phyloP scores from a whole-genome alignment of 1,140 invertebrate genomes.

The Euschistus heros region DNA sequence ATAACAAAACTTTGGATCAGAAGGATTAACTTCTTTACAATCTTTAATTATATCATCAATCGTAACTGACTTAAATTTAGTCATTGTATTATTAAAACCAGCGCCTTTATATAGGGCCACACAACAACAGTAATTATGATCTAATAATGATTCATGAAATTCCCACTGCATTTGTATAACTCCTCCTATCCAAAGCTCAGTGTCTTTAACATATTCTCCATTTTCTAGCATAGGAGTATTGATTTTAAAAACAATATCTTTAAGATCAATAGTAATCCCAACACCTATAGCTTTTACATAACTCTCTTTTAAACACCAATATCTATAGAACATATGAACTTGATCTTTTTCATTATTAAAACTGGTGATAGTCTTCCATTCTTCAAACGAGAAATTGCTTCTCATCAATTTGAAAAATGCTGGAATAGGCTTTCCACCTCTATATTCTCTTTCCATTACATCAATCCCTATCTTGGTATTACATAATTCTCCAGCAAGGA shows the following conservation, averaged over 20 bases:
- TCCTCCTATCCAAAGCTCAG: constrained; percentile 53
- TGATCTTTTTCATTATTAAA: constrained; percentile 42
- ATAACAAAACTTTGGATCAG: constrained; percentile 29
- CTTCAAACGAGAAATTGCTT: constrained; percentile 61
- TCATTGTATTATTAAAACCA: background rate
- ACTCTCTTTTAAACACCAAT: constrained; percentile 93
- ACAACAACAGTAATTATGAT: constrained; percentile 66
- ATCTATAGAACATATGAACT: constrained; percentile 66
- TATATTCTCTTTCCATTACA: constrained; percentile 62
- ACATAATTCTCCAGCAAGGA: constrained; percentile 61
- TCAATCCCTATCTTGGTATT: constrained; percentile 51
- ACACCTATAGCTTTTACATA: constrained; percentile 84
- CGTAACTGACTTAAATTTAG: constrained; percentile 20
- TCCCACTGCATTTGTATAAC: constrained; percentile 52
- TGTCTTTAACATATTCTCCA: constrained; percentile 48
- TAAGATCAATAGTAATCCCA: constrained; percentile 69
- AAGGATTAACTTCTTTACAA: constrained; percentile 28
- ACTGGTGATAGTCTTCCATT: constrained; percentile 65
- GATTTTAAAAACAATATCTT: constrained; percentile 62
- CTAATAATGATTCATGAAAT: constrained; percentile 81
- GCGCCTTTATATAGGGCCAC: constrained; percentile 47
- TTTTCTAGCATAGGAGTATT: constrained; percentile 39
- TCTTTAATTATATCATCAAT: constrained; percentile 32
- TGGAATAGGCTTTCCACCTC: constrained; percentile 46
- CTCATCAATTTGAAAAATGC: constrained; percentile 84